These are phyloP conservation scores for Perca fluviatilis DNA, from an alignment of 2,113 vertebrate genomes.

Conservation along the genomic window DNA sequence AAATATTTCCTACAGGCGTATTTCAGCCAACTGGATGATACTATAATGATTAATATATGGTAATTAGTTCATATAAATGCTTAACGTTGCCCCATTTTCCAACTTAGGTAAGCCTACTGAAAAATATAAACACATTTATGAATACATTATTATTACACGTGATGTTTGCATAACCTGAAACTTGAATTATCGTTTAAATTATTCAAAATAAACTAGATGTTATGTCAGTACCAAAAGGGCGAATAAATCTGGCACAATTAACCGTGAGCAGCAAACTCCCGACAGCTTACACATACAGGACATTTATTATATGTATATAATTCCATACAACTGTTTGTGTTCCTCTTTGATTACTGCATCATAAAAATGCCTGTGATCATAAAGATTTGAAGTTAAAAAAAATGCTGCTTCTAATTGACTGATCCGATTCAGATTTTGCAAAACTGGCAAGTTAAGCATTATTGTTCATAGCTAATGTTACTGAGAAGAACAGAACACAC, in stretches of 20 bases:
- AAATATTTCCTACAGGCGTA: neutral
- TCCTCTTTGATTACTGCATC: slow-evolving; percentile 35
- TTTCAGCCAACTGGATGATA: neutral
- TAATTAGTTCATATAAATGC: no score
- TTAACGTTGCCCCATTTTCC: neutral
- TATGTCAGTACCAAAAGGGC: slow-evolving; percentile 6
- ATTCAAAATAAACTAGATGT: neutral
- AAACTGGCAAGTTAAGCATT: neutral
- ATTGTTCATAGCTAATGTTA: neutral
- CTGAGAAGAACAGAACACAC: neutral
- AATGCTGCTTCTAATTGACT: slow-evolving; percentile 3
- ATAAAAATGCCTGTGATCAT: slow-evolving; percentile 32
- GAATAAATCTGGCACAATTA: slow-evolving; percentile 18
- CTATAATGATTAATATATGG: no score
- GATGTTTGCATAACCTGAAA: no score
- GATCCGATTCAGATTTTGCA: slow-evolving; percentile 12
- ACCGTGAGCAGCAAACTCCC: slow-evolving; percentile 2
- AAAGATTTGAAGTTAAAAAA: slow-evolving; percentile 13
- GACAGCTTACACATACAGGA: neutral
- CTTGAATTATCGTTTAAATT: no score
- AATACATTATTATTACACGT: neutral
- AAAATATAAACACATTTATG: neutral
- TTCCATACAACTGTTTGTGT: slow-evolving; percentile 54
- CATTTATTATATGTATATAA: slow-evolving; percentile 35
- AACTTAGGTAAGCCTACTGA: neutral